Base-by-base conservation (phyloP, 2,797 vertebrate species). In the Pseudochaenichthys georgianus region DNA sequence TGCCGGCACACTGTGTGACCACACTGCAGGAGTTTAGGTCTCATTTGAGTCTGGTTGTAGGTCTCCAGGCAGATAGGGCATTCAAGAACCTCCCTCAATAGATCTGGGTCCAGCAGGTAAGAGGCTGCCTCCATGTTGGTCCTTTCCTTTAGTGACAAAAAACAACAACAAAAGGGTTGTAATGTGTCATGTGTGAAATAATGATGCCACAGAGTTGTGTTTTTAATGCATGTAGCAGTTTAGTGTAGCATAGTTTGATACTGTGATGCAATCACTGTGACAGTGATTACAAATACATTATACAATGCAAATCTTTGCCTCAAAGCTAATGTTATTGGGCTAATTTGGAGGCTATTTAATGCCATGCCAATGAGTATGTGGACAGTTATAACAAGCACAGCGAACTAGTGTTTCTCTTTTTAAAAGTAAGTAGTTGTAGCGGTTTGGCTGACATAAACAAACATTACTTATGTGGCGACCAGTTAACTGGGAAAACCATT, bases 51-150 rank as follows among this genome's bases (percentile, higher is more conserved):
- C 88, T 96, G 96, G 0, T 94, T 97, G 92, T 98, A 99, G 50
- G 97, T 97, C 87, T 99, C 98, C 93, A 99, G 94, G 88, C 98
- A 99, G 73, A 99, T 99, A n/a, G 98, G 97, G 81, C 98, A 99
- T 87, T 99, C 98, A 51, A 99, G 93, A 42, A 99, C 97, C 91
- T 99, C 98, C 58, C 97, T 96, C 82, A 99, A 95, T 1, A 97
- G 92, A 8, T 99, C 98, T 0, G 97, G 94, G 91, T 99, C 98
- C 92, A 99, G 92, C n/a, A 93, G 93, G 57, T 94, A 92, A 9
- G 93, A 93, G 5, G 94, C 94, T 0, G 94, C 86, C 6, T 96
- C 97, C 97, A 99, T 98, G 63, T 63, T 88, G 76, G 10, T 52
- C 12, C 54, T 68, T 74, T 45, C 61, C 86, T 75, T 65, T 45